Conservation (phyloP, 2,797 vertebrate species). For the Scarus forsteni region DNA sequence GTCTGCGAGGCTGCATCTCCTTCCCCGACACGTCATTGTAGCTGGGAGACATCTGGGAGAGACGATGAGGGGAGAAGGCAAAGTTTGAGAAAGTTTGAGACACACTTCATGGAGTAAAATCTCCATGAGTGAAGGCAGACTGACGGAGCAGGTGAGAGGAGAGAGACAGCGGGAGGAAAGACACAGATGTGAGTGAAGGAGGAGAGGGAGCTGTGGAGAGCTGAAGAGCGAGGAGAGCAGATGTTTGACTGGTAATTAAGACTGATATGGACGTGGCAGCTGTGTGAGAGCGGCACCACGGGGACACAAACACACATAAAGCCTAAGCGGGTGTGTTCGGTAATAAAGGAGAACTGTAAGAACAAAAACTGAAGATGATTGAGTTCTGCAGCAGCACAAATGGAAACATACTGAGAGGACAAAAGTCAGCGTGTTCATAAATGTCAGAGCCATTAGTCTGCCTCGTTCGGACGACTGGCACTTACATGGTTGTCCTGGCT, state of each 20-base stretch:
- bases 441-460: conserved; percentile 46
- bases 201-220: conserved; percentile 14
- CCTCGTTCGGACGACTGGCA: conserved; percentile 35
- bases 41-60: conserved; percentile 79
- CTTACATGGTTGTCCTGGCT: conserved; percentile 92
- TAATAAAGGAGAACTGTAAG: conserved; percentile 10
- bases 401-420: conserved; percentile 27
- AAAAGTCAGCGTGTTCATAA: conserved; percentile 40
- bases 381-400: conserved; percentile 31
- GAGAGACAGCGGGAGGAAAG: conserved; percentile 11
- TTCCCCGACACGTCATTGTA: conserved; percentile 83
- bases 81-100: conserved; percentile 15
- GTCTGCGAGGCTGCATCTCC: conserved; percentile 79
- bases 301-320: conserved; percentile 39
- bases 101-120: conserved; percentile 36
- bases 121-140: conserved; percentile 19
- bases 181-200: conserved; percentile 32
- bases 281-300: conserved; percentile 45
- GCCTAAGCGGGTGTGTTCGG: neutral
- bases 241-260: conserved; percentile 71
- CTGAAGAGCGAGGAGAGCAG: conserved; percentile 43
- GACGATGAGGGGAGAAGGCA: neutral
- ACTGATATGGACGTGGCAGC: conserved; percentile 60
- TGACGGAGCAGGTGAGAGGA: conserved; percentile 8
- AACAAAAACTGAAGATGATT: conserved; percentile 35